These are phyloP conservation scores for Chaetodon auriga DNA, from an alignment of 2,113 vertebrate species.

Conservation along the genomic window DNA sequence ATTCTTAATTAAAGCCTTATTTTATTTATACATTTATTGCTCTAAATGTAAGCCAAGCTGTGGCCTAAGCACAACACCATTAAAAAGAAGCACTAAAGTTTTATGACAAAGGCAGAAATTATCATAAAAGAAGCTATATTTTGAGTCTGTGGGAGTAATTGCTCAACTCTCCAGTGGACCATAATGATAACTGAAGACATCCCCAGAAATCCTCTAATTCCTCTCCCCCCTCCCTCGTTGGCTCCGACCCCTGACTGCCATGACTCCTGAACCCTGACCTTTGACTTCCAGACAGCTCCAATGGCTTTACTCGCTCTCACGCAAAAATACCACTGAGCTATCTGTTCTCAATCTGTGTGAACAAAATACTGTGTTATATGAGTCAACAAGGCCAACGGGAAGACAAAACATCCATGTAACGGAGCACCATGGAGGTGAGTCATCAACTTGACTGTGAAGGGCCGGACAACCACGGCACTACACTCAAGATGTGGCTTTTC, in stretches of 20 bases:
- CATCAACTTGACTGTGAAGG: constrained; percentile 43
- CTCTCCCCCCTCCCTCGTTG: constrained; percentile 25
- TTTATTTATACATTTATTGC: not conserved
- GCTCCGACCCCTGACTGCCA: constrained; percentile 54
- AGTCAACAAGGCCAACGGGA: constrained; percentile 61
- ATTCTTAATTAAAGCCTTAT: constrained; percentile 12
- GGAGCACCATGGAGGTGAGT: constrained; percentile 56
- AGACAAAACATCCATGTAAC: constrained; percentile 75
- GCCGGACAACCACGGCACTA: constrained; percentile 52
- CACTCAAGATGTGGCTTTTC: constrained; percentile 42
- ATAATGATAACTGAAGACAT: constrained; percentile 62
- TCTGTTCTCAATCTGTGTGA: constrained; percentile 63
- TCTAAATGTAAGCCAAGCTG: constrained; percentile 4
- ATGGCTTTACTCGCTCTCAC: constrained; percentile 53
- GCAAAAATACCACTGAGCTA: constrained; percentile 40
- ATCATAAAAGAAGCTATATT: constrained; percentile 19
- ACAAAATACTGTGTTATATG: constrained; percentile 63
- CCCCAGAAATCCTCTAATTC: constrained; percentile 46
- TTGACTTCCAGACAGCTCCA: constrained; percentile 55
- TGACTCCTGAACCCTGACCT: constrained; percentile 68
- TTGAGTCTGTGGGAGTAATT: constrained; percentile 7
- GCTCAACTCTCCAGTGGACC: constrained; percentile 24
- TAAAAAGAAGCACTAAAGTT: constrained; percentile 9
- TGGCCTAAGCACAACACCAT: constrained; percentile 5
- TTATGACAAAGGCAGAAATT: constrained; percentile 20